Evolutionary conservation across 2,888 invertebrate species (phyloP), one percentile per base, ranked within the genome.

Genomic region (Cetonia aurata): DNA sequence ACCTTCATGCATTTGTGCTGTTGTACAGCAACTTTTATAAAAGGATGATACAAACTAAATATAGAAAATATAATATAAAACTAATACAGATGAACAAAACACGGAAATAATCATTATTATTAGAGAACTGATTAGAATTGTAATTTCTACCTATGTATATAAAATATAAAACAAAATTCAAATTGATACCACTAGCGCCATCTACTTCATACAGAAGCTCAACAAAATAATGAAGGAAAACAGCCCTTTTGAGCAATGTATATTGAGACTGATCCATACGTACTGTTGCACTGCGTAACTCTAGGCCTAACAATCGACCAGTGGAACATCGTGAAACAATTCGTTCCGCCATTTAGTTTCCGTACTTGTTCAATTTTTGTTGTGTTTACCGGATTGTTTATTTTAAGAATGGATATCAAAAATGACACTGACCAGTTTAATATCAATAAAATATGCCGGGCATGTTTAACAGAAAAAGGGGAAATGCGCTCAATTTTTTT

Each of bases 401-500:
- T 52, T 69, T 57, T 42, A 53, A 70, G 57, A 67, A 82, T 75
- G 73, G 77, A 70, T 78, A 73, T 81, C 69, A 77, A 75, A 74
- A 75, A 72, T 74, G 75, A 71, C 67, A 55, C 72, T 48, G 71
- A 75, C 71, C 75, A 77, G 70, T 79, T 85, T 71, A 84, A 85
- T 77, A 77, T 86, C 53, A 83, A 80, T 71, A 85, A 86, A 80
- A 84, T 86, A 69, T 87, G 87, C 77, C 80, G 87, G 52, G 81
- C 86, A 50, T 87, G 87, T 76, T 79, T 86, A 65, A 81, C 83
- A 25, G 84, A 83, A 77, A 85, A 84, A 73, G 84, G 83, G 12
- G 84, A 85, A 75, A 85, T 86, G 86, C 81, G 84, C 73, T 84
- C 85, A 3, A 82, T 86, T 31, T 86, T 84, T 77, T 80, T 85